phyloP scores from a whole-genome alignment of 92 coral and sea anemone species.

The Porites cylindrica region DNA sequence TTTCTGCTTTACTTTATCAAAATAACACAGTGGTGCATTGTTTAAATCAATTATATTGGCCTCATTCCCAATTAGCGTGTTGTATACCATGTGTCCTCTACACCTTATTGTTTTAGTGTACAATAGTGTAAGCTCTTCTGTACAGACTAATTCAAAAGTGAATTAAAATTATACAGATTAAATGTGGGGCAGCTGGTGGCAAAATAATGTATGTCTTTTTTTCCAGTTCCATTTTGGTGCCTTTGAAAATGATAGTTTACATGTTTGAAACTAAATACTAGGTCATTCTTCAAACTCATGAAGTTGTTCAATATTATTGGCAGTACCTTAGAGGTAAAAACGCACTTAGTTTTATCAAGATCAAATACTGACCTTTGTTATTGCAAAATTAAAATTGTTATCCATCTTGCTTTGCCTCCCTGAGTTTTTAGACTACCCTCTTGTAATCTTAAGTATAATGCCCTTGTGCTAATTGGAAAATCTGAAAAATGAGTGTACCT shows the following conservation, averaged over 20 bases:
- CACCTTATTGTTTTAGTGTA: conserved; percentile 1
- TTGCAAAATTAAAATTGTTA: not conserved
- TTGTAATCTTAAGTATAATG: conserved; percentile 19
- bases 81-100: conserved; percentile 6
- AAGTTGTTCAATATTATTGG: too few species aligned
- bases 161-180: not conserved
- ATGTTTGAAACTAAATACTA: not conserved
- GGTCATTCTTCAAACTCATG: not conserved
- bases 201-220: not conserved
- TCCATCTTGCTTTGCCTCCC: not conserved
- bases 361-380: not conserved
- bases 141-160: too few species aligned
- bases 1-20: conserved; percentile 3
- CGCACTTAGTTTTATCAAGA: conserved; percentile 13
- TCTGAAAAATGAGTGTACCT: too few species aligned
- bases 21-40: not conserved
- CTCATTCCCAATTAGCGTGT: not conserved
- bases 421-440: not conserved
- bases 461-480: not conserved
- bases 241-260: not conserved
- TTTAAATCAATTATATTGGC: conserved; percentile 38
- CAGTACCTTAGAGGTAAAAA: not conserved
- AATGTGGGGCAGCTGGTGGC: conserved; percentile 5
- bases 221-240: not conserved
- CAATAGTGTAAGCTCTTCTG: not conserved